A percentile compares a stretch with the other conserved stretches of the same genome.
phyloP scores from a whole-genome alignment of 1,140 invertebrate species.

The Zaprionus ghesquierei region DNA sequence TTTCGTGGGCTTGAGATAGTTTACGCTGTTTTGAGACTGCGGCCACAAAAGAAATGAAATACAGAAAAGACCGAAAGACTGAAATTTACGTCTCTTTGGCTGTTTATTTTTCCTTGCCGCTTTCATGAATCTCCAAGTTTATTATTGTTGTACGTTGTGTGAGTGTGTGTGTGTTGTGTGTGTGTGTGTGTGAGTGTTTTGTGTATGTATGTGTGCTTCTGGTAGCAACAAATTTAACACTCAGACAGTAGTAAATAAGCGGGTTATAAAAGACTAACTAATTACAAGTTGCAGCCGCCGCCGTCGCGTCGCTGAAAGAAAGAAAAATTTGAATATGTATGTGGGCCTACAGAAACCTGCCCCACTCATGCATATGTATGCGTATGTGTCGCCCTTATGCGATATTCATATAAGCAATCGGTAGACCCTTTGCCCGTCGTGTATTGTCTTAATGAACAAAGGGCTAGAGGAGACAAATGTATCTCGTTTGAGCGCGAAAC shows the following conservation, averaged over 20 bases:
- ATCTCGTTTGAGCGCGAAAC: conserved; percentile 79
- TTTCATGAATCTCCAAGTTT: conserved; percentile 78
- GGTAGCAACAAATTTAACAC: conserved; percentile 70
- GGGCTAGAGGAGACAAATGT: conserved; percentile 72
- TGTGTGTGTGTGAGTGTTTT: conserved; percentile 34
- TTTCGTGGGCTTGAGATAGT: conserved; percentile 43
- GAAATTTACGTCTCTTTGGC: conserved; percentile 70
- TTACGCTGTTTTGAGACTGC: conserved; percentile 20
- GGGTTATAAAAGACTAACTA: conserved; percentile 67
- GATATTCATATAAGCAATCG: conserved; percentile 2
- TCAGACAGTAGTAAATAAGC: conserved; percentile 63
- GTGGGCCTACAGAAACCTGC: background rate
- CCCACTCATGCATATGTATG: conserved; percentile 13
- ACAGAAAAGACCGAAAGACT: conserved; percentile 60
- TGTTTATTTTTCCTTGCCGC: conserved; percentile 76
- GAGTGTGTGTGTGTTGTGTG: conserved; percentile 19
- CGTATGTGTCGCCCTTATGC: conserved; percentile 4
- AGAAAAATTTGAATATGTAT: conserved; percentile 48
- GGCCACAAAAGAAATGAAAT: conserved; percentile 75
- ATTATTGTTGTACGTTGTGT: conserved; percentile 64
- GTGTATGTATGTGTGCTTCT: conserved; percentile 47
- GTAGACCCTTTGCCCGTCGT: conserved; percentile 37
- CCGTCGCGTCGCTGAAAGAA: conserved; percentile 46
- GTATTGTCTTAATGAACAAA: conserved; percentile 75
- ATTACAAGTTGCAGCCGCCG: conserved; percentile 65